Conservation (phyloP, 2,888 invertebrate genomes). For the Andrena dorsata region DNA sequence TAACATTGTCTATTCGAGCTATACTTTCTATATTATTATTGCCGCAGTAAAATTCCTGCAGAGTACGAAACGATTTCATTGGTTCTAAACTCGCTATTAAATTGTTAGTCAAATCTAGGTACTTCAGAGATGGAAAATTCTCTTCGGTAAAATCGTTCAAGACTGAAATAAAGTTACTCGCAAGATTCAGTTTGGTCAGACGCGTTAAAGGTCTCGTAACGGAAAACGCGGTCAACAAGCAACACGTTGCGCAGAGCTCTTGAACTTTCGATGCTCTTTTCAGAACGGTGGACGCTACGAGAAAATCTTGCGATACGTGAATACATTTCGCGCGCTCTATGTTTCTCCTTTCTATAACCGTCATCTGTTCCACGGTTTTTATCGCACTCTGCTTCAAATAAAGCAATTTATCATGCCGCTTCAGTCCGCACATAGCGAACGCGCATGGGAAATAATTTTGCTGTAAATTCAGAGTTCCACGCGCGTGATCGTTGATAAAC, state of each 20-base stretch:
- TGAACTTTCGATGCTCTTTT: conserved; percentile 29
- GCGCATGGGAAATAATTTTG: conserved; percentile 48
- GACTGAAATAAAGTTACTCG: conserved; percentile 57
- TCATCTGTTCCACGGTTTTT: background rate
- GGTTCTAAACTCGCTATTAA: conserved; percentile 55
- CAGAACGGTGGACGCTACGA: background rate
- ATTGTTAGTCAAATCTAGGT: conserved; percentile 67
- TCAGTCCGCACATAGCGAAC: conserved; percentile 44
- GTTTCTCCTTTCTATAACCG: conserved; percentile 4
- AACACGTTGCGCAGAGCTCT: conserved; percentile 45
- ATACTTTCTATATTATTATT: conserved; percentile 62
- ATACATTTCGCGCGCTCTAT: conserved; percentile 25
- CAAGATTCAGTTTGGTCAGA: conserved; percentile 60
- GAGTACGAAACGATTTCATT: conserved; percentile 57
- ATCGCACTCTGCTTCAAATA: conserved; percentile 28
- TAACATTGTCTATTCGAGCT: conserved; percentile 62
- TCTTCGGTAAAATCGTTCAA: conserved; percentile 50
- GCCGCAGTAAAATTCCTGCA: conserved; percentile 67
- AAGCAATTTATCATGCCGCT: conserved; percentile 26
- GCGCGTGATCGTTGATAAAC: conserved; percentile 26
- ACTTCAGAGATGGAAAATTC: conserved; percentile 61
- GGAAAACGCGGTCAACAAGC: conserved; percentile 18
- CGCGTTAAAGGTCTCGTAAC: conserved; percentile 48
- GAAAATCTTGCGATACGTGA: conserved; percentile 38
- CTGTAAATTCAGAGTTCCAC: background rate